These are phyloP conservation scores for Aptenodytes forsteri DNA, from an alignment of 2,113 vertebrate species.

Conservation along the genomic window DNA sequence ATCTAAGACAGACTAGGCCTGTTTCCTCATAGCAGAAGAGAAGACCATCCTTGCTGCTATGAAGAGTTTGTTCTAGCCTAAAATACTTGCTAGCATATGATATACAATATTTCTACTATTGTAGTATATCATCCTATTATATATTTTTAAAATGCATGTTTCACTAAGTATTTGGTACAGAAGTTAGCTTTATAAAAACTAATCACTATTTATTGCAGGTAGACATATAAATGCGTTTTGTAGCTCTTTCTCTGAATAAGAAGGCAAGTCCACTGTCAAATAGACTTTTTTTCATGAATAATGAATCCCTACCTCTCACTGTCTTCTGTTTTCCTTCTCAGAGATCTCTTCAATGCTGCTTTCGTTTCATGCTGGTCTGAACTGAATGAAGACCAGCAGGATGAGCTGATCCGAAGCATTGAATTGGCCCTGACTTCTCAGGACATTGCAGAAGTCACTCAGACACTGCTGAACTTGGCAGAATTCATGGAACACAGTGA, in stretches of 20 bases:
- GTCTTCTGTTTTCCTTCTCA: constrained; percentile 41
- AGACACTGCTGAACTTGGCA: constrained; percentile 95
- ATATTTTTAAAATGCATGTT: background rate
- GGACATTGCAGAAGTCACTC: constrained; percentile 97
- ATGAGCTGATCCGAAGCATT: constrained; percentile 96
- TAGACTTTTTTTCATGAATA: background rate
- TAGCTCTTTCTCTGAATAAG: background rate
- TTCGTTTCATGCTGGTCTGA: constrained; percentile 99
- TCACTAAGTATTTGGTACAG: background rate
- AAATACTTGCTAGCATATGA: background rate
- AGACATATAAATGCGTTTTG: background rate
- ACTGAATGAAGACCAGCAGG: constrained; percentile 96
- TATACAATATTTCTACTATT: background rate
- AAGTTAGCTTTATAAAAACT: background rate
- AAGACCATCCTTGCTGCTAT: background rate
- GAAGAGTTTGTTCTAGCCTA: background rate
- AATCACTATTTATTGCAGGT: background rate
- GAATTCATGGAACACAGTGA: constrained; percentile 99
- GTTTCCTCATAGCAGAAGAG: background rate
- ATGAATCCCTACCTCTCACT: background rate
- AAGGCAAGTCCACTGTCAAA: background rate
- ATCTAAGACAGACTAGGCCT: background rate
- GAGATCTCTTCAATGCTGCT: constrained; percentile 97
- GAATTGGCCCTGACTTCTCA: constrained; percentile 95
- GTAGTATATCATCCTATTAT: background rate